A percentile compares a stretch with the other conserved stretches of the same genome.
Conservation (phyloP, 2,888 invertebrate species). For the Parelbella ahira region DNA sequence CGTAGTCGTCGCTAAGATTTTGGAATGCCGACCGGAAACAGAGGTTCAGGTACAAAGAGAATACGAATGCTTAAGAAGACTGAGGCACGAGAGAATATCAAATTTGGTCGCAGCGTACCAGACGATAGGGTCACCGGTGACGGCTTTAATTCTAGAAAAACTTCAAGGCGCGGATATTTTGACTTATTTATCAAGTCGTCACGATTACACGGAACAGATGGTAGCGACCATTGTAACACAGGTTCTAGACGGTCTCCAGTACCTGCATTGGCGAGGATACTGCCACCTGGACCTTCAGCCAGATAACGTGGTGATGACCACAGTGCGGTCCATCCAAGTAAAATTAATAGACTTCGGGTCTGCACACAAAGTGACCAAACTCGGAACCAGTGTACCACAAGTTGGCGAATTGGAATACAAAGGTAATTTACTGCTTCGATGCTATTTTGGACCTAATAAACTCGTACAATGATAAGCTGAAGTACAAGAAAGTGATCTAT, state of each 20-base stretch:
- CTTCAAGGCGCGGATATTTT: conserved; percentile 95
- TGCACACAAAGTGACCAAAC: conserved; percentile 89
- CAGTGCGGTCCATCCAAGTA: conserved; percentile 90
- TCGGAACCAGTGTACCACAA: conserved; percentile 86
- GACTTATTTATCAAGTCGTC: conserved; percentile 91
- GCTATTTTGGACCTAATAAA: no score
- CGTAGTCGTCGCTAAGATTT: conserved; percentile 91
- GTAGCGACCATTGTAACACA: conserved; percentile 93
- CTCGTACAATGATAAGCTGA: no score
- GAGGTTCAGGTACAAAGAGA: conserved; percentile 87
- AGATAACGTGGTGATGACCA: conserved; percentile 96
- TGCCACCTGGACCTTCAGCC: conserved; percentile 96
- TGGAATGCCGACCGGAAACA: conserved; percentile 84
- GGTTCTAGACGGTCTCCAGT: conserved; percentile 93
- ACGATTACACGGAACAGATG: conserved; percentile 95
- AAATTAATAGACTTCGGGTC: conserved; percentile 96
- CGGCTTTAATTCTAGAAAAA: conserved; percentile 89
- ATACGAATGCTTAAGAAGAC: conserved; percentile 89
- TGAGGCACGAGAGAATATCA: conserved; percentile 94
- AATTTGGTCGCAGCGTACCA: conserved; percentile 86
- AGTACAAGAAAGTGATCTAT: no score
- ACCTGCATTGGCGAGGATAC: conserved; percentile 95
- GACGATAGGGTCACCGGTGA: conserved; percentile 83
- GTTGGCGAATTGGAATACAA: conserved; percentile 88
- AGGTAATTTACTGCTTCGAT: no score